Conservation (phyloP, 2,888 invertebrate genomes). For the Oscheius sp. region DNA sequence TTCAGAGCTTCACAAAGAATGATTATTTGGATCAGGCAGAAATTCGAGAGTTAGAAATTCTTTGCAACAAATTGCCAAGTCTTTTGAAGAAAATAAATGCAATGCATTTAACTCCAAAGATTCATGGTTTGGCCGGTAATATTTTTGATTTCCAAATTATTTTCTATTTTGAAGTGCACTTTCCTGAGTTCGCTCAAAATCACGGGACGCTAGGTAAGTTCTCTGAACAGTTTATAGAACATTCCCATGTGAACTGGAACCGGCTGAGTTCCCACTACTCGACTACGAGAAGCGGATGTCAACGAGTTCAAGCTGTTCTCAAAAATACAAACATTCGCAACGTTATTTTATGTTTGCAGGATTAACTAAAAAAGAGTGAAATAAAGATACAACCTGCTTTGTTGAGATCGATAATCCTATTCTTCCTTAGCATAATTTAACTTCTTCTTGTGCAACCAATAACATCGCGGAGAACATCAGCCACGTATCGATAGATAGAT, state of each 20-base stretch:
- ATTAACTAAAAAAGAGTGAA: too few relatives aligned
- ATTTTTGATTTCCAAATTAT: too few relatives aligned
- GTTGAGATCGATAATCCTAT: too few relatives aligned
- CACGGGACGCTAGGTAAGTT: neutral
- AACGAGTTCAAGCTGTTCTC: neutral
- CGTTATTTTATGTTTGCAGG: too few relatives aligned
- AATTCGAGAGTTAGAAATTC: neutral
- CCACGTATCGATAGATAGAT: too few relatives aligned
- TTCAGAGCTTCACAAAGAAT: neutral
- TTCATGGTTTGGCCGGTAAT: neutral
- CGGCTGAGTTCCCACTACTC: neutral
- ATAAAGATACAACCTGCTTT: too few relatives aligned
- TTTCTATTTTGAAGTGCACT: too few relatives aligned
- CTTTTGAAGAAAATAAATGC: neutral
- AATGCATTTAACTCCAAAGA: neutral
- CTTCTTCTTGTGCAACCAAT: too few relatives aligned
- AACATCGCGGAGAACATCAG: too few relatives aligned
- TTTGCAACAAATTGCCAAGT: neutral
- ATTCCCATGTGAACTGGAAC: neutral
- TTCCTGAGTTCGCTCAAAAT: neutral
- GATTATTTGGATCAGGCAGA: neutral
- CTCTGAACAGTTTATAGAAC: neutral
- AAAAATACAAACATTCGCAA: neutral
- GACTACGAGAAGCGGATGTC: neutral
- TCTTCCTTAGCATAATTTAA: too few relatives aligned